Evolutionary conservation across 2,888 invertebrate species (phyloP), one percentile per base, ranked within the genome.

Genomic region (Andrena chrysosceles): DNA sequence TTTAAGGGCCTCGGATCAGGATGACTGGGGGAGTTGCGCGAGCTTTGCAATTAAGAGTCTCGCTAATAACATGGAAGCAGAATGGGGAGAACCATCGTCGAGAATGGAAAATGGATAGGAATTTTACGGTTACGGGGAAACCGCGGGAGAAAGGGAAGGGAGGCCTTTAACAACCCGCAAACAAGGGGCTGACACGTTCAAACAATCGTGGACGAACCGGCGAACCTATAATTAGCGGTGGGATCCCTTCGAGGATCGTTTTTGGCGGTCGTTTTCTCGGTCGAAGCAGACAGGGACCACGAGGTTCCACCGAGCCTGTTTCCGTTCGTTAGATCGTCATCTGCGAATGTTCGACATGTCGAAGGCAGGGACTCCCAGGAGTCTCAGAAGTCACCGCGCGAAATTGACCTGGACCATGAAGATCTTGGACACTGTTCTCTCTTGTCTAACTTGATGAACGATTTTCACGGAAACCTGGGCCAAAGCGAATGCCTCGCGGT

Each of bases 101-200:
- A 31, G 3, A 42, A 63, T 52, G 66, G 66, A 54, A 29, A 70
- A 75, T 69, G 69, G 54, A n/a, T 59, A 69, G 29, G 70, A 84
- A 77, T 74, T 75, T 70, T 81, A 82, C 73, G 80, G 80, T 60
- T 63, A 71, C 72, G 60, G 29, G 67, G 77, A 81, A 85, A 83
- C 59, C 49, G 29, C 63, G 52, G 81, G 64, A 23, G 56, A 62
- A 35, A n/a, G 42, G 60, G 63, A 63, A 52, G 84, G 81, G 82
- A 81, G 84, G 78, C 81, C 87, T 90, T 90, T 89, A 90, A 92
- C 91, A 93, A 91, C 87, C 90, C 91, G 90, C 91, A 92, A 91
- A 93, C 92, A 92, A 91, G 91, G 87, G 90, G 81, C 91, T 91
- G 91, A 91, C 92, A 92, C 92, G 89, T 89, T 84, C 85, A 88